These are phyloP conservation scores for Rhinichthys osculus DNA, from an alignment of 2,797 vertebrate species.

Conservation along the genomic window DNA sequence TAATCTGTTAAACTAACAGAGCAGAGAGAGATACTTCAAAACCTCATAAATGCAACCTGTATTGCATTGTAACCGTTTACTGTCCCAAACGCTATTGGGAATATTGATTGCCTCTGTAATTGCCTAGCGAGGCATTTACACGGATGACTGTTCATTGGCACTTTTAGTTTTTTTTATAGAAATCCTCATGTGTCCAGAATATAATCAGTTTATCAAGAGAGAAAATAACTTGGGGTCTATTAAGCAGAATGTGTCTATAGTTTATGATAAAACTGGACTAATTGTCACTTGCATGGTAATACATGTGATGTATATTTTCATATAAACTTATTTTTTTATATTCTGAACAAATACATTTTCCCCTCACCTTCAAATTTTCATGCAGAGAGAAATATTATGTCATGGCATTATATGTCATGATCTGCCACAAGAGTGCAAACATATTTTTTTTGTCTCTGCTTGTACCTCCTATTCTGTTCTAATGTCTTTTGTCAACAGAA, in stretches of 20 bases:
- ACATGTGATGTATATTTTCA: neutral
- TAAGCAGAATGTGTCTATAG: neutral
- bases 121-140: conserved; percentile 66
- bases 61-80: conserved; percentile 68
- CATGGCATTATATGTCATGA: neutral
- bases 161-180: conserved; percentile 41
- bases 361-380: conserved; percentile 9
- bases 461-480: conserved; percentile 3
- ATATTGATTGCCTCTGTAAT: conserved; percentile 78
- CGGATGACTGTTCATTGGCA: conserved; percentile 57
- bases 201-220: conserved; percentile 42
- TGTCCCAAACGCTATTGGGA: conserved; percentile 67
- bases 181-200: conserved; percentile 69
- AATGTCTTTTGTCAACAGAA: conserved; percentile 28
- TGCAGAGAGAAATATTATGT: neutral
- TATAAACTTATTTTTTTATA: neutral
- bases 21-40: conserved; percentile 67
- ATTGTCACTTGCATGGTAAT: neutral
- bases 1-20: conserved; percentile 75
- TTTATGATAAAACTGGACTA: neutral
- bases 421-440: neutral
- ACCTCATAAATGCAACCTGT: conserved; percentile 70
- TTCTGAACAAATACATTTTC: neutral
- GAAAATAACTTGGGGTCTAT: neutral
- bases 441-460: neutral